A percentile compares a stretch with the other conserved stretches of the same genome.
These are phyloP conservation scores for Redunca redunca DNA, from an alignment of 2,113 vertebrate genomes.

Conservation along the genomic window DNA sequence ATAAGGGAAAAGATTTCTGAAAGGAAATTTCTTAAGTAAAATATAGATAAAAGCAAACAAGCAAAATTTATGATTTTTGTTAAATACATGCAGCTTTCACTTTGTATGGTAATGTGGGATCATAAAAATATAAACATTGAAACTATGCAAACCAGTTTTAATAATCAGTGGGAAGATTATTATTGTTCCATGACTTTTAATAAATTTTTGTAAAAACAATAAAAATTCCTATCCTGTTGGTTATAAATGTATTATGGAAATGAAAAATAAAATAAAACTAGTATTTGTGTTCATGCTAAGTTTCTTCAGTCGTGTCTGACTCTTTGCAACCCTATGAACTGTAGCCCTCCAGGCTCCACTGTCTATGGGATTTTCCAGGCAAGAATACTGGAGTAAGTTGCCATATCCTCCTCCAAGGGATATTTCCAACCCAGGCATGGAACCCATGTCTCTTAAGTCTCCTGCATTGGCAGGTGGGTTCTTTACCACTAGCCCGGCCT, in stretches of 20 bases:
- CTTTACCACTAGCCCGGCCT: neutral
- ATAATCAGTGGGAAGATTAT: neutral
- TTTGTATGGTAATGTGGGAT: neutral
- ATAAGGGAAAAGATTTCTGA: neutral
- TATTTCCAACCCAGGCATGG: neutral
- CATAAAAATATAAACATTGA: neutral
- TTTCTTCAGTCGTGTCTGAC: neutral
- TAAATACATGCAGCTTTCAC: neutral
- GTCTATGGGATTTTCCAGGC: neutral
- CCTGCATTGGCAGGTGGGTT: neutral
- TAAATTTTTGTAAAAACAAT: neutral
- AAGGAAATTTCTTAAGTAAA: neutral
- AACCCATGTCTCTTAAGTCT: neutral
- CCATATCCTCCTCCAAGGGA: neutral
- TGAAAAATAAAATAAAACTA: neutral
- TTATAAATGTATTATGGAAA: neutral
- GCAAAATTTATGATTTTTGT: neutral
- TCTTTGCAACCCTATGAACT: neutral
- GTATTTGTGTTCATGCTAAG: neutral
- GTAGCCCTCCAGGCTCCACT: neutral
- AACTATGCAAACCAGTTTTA: neutral
- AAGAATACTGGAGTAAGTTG: neutral
- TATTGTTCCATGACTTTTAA: neutral
- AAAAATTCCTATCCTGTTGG: neutral
- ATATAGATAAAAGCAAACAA: neutral